phyloP scores from a whole-genome alignment of 2,797 vertebrate genomes.

The Xerus rutilus region DNA sequence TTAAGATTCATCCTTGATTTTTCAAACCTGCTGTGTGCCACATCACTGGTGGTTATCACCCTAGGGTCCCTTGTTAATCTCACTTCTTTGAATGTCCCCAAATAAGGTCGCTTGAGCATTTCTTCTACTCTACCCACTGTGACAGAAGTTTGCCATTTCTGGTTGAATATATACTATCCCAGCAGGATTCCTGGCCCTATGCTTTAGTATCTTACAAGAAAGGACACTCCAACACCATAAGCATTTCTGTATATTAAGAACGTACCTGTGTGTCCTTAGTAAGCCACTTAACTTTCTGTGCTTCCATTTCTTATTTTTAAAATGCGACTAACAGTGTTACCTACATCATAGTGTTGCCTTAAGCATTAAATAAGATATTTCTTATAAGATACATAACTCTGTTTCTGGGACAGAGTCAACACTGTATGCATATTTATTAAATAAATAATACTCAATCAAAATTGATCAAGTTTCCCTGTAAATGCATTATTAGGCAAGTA shows the following conservation, averaged over 20 bases:
- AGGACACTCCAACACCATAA: not conserved
- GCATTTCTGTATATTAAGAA: not conserved
- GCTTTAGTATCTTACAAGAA: not conserved
- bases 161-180: not conserved
- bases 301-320: slow-evolving; percentile 45
- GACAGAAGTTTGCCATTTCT: not conserved
- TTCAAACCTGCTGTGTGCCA: not conserved
- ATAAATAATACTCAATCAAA: not conserved
- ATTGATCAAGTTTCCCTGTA: not conserved
- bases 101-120: not conserved
- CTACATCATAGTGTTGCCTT: not conserved
- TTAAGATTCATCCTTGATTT: not conserved
- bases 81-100: not conserved
- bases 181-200: not conserved
- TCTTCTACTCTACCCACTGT: not conserved
- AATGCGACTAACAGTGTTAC: not conserved
- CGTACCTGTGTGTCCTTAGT: not conserved
- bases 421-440: not conserved
- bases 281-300: not conserved
- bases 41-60: not conserved
- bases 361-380: not conserved
- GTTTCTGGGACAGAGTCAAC: not conserved
- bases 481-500: not conserved
- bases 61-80: not conserved
- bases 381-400: slow-evolving; percentile 24